Base-by-base conservation (phyloP, 2,113 vertebrate genomes). In the Pristiophorus japonicus region DNA sequence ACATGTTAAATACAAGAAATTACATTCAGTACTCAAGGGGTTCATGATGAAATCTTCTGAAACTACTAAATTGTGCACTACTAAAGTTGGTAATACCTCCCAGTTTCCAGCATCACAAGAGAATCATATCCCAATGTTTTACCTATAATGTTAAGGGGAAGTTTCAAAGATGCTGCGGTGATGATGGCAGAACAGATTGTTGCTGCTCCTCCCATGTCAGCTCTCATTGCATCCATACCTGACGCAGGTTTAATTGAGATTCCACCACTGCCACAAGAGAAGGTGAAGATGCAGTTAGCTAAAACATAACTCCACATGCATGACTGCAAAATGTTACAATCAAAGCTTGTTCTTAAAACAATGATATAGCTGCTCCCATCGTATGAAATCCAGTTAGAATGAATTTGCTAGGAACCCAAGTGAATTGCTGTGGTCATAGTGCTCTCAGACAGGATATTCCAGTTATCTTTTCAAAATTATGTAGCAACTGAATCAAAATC, bases 131-230 rank as follows among this genome's bases (percentile, higher is more conserved):
- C 63, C 65, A 67, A 45, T 67, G 18, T 55, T 97, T 97, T 96
- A 99, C 99, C 99, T 12, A 99, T 96, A 95, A 99, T 97, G 96
- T 99, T 99, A 96, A 99, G 73, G 8, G 99, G 99, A 22, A 99
- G 96, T 8, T 98, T 97, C 38, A 99, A 97, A 96, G 98, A 97
- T 59, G 98, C 99, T 51, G 98, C 98, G 10, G 99, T 98, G 96
- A 99, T 97, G 14, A 99, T 98, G 92, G 99, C 97, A 0, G 99
- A 98, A 84, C 98, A 99, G 59, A 99, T 97, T 0, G 98, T 99
- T 45, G 99, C 99, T 11, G 99, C 99, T 91, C 99, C 99, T 4
- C 99, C 99, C 99, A 99, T 99, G 95, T 99, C 99, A 0, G 98
- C 99, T 97, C 99, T 97, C 99, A 99, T 99, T 0, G 98, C 98